Conservation (phyloP, 2,888 invertebrate genomes). For the Pogonocherus hispidulus region DNA sequence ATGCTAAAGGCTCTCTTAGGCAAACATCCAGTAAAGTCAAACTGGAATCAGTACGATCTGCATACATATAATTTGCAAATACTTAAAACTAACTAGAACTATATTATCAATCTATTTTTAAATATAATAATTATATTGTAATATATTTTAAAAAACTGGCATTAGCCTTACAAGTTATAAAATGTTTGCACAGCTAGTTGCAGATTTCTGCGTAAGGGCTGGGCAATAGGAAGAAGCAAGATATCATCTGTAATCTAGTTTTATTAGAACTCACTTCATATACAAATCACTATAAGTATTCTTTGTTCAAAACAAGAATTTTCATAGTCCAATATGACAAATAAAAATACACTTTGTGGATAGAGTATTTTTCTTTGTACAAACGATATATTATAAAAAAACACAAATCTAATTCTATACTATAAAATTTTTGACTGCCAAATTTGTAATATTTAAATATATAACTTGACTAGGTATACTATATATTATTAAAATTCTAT, state of each 20-base stretch:
- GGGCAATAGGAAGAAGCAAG: slow-evolving; percentile 65
- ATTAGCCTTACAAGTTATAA: slow-evolving; percentile 62
- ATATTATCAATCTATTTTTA: slow-evolving; percentile 56
- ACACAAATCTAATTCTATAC: slow-evolving; percentile 46
- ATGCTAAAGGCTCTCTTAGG: slow-evolving; percentile 68
- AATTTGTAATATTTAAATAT: slow-evolving; percentile 57
- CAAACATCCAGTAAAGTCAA: slow-evolving; percentile 65
- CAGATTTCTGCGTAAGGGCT: slow-evolving; percentile 50
- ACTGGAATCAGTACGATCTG: slow-evolving; percentile 65
- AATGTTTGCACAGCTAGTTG: slow-evolving; percentile 60
- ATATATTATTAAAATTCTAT: slow-evolving; percentile 62
- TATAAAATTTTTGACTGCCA: slow-evolving; percentile 60
- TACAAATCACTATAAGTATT: slow-evolving; percentile 48
- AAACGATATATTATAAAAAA: slow-evolving; percentile 37
- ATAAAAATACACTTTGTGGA: slow-evolving; percentile 26
- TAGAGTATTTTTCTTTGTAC: slow-evolving; percentile 37
- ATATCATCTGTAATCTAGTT: slow-evolving; percentile 51
- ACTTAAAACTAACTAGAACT: slow-evolving; percentile 64
- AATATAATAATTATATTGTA: slow-evolving; percentile 54
- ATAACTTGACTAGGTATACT: slow-evolving; percentile 62
- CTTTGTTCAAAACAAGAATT: slow-evolving; percentile 29
- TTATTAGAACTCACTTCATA: slow-evolving; percentile 51
- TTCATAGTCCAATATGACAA: slow-evolving; percentile 37
- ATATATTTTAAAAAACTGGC: slow-evolving; percentile 64
- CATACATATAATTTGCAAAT: slow-evolving; percentile 63